Evolutionary conservation across 2,797 vertebrate species (phyloP).

Genomic region (Phylloscopus collybita): DNA sequence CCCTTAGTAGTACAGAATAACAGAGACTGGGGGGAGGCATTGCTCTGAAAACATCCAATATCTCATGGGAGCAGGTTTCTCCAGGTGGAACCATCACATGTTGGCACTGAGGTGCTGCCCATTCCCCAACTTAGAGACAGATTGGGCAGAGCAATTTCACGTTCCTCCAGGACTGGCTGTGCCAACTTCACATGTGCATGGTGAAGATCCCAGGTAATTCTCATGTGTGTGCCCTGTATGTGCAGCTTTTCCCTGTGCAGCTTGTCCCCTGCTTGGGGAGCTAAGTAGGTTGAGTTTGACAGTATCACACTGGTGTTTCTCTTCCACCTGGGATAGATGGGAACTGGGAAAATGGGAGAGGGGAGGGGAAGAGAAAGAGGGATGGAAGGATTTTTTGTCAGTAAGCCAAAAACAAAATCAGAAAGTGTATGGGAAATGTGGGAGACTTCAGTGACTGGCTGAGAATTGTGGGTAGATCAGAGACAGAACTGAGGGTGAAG

Average conservation of each 20-base stretch:
- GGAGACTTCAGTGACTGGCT: background rate
- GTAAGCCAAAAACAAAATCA: background rate
- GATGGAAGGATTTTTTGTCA: background rate
- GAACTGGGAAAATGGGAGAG: background rate
- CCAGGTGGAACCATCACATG: background rate
- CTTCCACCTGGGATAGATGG: background rate
- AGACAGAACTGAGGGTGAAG: background rate
- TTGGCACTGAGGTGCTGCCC: background rate
- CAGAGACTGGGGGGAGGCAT: background rate
- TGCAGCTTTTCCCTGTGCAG: background rate
- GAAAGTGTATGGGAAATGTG: background rate
- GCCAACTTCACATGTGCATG: background rate
- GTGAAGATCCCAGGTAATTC: background rate
- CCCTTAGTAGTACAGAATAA: background rate
- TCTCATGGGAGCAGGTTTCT: background rate
- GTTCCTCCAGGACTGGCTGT: background rate
- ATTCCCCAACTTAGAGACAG: fast-evolving
- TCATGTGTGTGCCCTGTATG: fast-evolving
- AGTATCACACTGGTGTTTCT: background rate
- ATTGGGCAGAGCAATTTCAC: background rate
- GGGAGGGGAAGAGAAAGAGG: background rate
- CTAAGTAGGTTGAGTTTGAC: background rate
- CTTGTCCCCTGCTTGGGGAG: background rate
- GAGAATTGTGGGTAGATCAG: fast-evolving
- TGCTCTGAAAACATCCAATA: background rate